Base-by-base conservation (phyloP, 2,888 invertebrate genomes). In the Schizotus pectinicornis region DNA sequence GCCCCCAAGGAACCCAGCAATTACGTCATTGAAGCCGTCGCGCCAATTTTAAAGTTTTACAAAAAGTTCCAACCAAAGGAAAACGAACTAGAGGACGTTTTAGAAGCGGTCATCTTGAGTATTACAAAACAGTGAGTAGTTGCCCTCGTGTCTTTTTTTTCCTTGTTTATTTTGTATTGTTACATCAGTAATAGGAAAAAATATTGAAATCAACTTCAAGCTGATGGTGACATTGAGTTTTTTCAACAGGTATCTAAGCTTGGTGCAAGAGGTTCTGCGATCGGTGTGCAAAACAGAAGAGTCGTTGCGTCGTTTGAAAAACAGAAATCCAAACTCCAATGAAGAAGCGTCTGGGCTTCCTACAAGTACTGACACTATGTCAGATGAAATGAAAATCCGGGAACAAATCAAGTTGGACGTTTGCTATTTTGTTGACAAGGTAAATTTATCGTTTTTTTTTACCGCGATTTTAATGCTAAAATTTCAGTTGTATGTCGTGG, bases 251-350 rank as follows among this genome's bases (percentile, higher is more conserved):
- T 92, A 92, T 79, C 85, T 84, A 73, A 84, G 82, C 68, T 86
- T 90, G 59, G 93, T 95, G 9, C 86, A 87, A 70, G 95, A 96
- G 79, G 95, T 98, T 1, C 81, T 98, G 61, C 92, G 90, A 41
- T 95, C 96, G 1, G 96, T 98, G 7, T 92, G 93, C 77, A 95
- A 92, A 81, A 98, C 97, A 67, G 97, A 98, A 77, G 96, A 97
- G 76, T 96, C 96, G 53, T 81, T 98, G 64, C 87, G 93, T 74
- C 86, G 95, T 69, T 82, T 98, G 74, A 96, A 95, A 80, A 76
- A 79, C 52, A 72, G 67, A 46, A 78, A 62, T 63, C 55, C 68
- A 35, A 62, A 57, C 12, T n/a, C 49, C 22, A 35, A 42, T 6
- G 57, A 41, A 38, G 13, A 34, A 6, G 42, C 38, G 12, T 22